Evolutionary conservation across 2,113 vertebrate genomes (phyloP).

Genomic region (Callipepla squamata): DNA sequence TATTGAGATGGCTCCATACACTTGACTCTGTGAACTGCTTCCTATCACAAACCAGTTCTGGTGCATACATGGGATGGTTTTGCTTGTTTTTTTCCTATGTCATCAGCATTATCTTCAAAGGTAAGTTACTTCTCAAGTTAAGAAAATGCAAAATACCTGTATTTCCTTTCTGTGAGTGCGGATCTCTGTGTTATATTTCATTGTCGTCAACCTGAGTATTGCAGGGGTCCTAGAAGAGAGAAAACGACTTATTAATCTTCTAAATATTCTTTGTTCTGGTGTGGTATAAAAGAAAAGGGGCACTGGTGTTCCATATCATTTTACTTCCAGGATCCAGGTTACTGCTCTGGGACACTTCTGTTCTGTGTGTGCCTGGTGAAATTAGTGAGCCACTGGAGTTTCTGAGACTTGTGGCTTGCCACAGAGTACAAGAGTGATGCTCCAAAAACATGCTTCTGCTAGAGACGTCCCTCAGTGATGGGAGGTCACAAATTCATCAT

Average conservation of each 20-base stretch:
- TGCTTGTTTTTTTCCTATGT: slow-evolving; percentile 28
- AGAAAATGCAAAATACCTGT: background rate
- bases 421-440: accelerated
- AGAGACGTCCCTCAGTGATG: accelerated
- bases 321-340: background rate
- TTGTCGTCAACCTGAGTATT: slow-evolving; percentile 13
- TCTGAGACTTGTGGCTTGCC: accelerated
- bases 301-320: background rate
- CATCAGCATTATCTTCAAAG: background rate
- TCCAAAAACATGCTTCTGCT: background rate
- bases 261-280: background rate
- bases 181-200: background rate
- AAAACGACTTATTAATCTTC: background rate
- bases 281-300: background rate
- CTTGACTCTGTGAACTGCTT: background rate
- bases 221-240: background rate
- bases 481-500: accelerated
- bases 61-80: background rate
- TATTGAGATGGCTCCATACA: slow-evolving; percentile 31
- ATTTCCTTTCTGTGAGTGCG: background rate
- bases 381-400: background rate
- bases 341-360: background rate
- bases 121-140: slow-evolving; percentile 7
- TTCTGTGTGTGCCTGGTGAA: background rate
- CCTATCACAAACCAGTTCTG: background rate